These are phyloP conservation scores for Escarpia spicata DNA, from an alignment of 2,888 invertebrate genomes.

Conservation along the genomic window DNA sequence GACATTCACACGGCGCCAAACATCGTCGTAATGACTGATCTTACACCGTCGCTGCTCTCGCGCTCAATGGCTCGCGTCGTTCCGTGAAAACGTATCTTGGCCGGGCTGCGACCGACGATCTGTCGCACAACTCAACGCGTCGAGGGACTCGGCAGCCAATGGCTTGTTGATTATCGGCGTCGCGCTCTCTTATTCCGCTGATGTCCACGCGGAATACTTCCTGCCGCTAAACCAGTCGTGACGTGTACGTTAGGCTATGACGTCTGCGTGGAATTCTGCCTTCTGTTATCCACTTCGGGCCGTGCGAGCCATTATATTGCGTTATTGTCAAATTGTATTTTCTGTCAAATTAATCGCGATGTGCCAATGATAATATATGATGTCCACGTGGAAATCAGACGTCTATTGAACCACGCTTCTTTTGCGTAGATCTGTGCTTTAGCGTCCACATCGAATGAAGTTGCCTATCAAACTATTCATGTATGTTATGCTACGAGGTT, in stretches of 20 bases:
- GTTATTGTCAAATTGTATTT: background rate
- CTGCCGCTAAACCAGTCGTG: background rate
- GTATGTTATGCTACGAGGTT: background rate
- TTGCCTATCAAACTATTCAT: background rate
- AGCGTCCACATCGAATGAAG: background rate
- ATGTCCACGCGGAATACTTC: background rate
- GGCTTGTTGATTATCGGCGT: background rate
- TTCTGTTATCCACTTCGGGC: background rate
- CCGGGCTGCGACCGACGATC: background rate
- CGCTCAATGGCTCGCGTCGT: background rate
- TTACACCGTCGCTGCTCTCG: background rate
- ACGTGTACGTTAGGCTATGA: background rate
- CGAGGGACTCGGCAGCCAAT: background rate
- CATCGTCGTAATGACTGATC: background rate
- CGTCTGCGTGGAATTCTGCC: background rate
- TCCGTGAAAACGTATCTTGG: background rate
- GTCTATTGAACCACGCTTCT: background rate
- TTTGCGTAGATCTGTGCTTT: background rate
- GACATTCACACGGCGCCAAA: background rate
- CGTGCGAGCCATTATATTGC: background rate
- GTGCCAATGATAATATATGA: background rate
- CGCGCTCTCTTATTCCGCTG: background rate
- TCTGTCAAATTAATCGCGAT: conserved; percentile 9
- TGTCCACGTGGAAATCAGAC: background rate
- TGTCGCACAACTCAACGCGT: background rate